Conservation (phyloP, 2,797 vertebrate genomes). For the Loriculus beryllinus region DNA sequence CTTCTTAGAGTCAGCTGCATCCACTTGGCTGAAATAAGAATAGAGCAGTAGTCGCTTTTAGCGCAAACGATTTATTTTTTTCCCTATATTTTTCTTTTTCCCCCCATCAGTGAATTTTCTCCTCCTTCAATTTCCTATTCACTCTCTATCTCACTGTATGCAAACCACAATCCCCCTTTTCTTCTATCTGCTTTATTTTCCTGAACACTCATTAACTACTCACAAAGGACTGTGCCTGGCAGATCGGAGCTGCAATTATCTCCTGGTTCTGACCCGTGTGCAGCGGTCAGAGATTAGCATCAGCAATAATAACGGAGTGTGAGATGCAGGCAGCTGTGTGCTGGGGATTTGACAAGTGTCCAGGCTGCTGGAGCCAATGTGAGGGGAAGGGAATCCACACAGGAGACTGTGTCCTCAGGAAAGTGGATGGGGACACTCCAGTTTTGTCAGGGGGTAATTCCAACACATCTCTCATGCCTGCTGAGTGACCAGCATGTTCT, state of each 20-base stretch:
- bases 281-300: slow-evolving; percentile 67
- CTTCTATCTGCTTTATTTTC: slow-evolving; percentile 71
- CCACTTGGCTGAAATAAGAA: neutral
- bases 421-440: neutral
- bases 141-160: slow-evolving; percentile 62
- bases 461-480: neutral
- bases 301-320: slow-evolving; percentile 62
- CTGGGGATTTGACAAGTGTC: slow-evolving; percentile 52
- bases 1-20: neutral
- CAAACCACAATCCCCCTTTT: slow-evolving; percentile 64
- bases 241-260: slow-evolving; percentile 70
- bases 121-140: slow-evolving; percentile 54
- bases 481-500: neutral
- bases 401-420: neutral
- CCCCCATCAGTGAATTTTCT: slow-evolving; percentile 44
- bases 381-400: neutral
- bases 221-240: slow-evolving; percentile 71
- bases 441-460: neutral
- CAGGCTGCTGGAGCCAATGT: neutral
- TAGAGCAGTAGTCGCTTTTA: neutral
- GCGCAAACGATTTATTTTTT: slow-evolving; percentile 36
- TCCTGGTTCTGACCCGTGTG: slow-evolving; percentile 71
- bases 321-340: slow-evolving; percentile 41
- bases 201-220: slow-evolving; percentile 71
- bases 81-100: slow-evolving; percentile 47